Evolutionary conservation across 2,888 invertebrate genomes (phyloP), one percentile per base, ranked within the genome.

Genomic region (Ganaspis brasiliensis): DNA sequence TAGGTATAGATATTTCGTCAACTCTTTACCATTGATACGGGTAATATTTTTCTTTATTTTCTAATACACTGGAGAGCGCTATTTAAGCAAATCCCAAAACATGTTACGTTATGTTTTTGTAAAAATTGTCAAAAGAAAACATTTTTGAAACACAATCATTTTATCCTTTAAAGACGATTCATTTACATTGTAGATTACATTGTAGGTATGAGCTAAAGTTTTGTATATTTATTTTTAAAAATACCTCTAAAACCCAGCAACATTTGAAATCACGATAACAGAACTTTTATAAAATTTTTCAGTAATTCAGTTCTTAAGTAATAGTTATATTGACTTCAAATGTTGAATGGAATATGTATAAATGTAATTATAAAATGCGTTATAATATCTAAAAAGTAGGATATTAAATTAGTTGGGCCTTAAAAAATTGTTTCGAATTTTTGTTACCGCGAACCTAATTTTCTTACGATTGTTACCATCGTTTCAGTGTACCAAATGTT

Each of bases 321-420:
- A 6, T 9, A 6, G 14, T 14, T 63, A 40, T 63, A 40, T 16
- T 63, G 21, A 63, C 40, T 63, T 63, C 40, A 21, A 63, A 40
- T 37, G n/a, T n/a, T 9, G 24, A 14, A 21, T 40, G 24, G 14
- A 67, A 45, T 45, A 12, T 67, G 40, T 40, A 67, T 67, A 67
- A 67, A 67, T 67, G 67, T 67, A 67, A 67, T 67, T 67, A 67
- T 45, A 67, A 67, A 67, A 40, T 8, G 24, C 9, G 67, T 67
- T n/a, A 67, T 19, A 40, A 67, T 24, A 8, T 67, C 24, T 67
- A 14, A 21, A 14, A n/a, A 45, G 40, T n/a, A 24, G n/a, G 19
- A 14, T 12, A 16, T 21, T 63, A 37, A 40, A 14, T 21, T 14
- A 63, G 19, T 40, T 63, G 40, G 40, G 21, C 19, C 21, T n/a